Evolutionary conservation across 2,888 invertebrate species (phyloP), one percentile per base, ranked within the genome.

Genomic region (Odontocolon sp.): DNA sequence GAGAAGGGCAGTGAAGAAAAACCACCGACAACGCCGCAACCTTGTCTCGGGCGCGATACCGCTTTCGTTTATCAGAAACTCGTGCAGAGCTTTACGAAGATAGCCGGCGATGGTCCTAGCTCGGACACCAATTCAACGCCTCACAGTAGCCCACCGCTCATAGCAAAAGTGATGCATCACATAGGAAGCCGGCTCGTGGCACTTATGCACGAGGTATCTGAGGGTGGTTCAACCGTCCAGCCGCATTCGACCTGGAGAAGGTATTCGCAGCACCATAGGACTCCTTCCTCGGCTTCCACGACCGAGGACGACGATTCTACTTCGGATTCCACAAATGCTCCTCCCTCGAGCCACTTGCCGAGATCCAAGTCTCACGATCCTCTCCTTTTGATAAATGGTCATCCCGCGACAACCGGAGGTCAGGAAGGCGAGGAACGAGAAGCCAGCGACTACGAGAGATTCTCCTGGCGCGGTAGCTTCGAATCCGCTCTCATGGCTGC

Each of bases 381-480:
- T 26, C 88, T 95, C 21, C 90, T 96, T 2, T 47, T 90, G 57
- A 71, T 90, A 8, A 90, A 88, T 67, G 88, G 89, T 23, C 88
- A 83, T 66, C 89, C 88, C 1, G 81, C 87, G 2, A 80, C 84
- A 0, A 79, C 79, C 0, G 83, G 80, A 0, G 83, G 85, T 0
- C 88, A 88, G 61, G 90, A 89, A 38, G 88, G 88, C 9, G 89
- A 89, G 54, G 90, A 90, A 77, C 86, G 91, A 28, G 96, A 96
- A 87, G 94, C 95, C 64, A 96, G 96, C 92, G 96, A 96, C 87
- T 95, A 96, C 92, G 97, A 97, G 89, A 92, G 97, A 81, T 97
- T 97, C 91, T 96, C 96, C 86, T 97, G 97, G 97, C 93, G 97
- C 77, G 97, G 97, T 82, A 97, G 97, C 91, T 97, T 97, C 90